A percentile compares a stretch with the other conserved stretches of the same genome.
Conservation (phyloP, 2,797 vertebrate genomes). For the Malurus leucopterus region DNA sequence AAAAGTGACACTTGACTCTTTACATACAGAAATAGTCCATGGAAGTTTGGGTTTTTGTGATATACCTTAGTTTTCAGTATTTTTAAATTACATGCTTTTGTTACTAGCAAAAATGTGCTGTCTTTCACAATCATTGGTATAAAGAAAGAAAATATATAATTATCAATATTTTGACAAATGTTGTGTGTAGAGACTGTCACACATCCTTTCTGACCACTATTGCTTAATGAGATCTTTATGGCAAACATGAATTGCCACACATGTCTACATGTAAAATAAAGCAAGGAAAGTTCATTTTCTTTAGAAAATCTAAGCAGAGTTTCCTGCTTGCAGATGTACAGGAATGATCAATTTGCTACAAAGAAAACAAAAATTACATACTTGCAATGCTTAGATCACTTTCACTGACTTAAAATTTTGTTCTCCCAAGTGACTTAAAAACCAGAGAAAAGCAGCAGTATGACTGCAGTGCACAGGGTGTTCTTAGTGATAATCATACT, state of each 20-base stretch:
- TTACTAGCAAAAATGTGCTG: neutral
- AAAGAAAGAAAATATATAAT: neutral
- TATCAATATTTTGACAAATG: neutral
- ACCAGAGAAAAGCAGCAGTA: constrained; percentile 12
- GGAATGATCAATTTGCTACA: neutral
- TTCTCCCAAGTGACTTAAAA: constrained; percentile 29
- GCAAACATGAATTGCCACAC: neutral
- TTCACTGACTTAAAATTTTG: constrained; percentile 30
- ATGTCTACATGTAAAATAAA: neutral
- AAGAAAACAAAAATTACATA: constrained; percentile 26
- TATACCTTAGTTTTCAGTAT: neutral
- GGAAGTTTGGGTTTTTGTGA: neutral
- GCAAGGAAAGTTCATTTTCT: neutral
- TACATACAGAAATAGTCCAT: neutral
- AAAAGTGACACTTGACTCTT: neutral
- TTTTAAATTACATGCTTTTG: neutral
- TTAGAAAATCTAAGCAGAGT: neutral
- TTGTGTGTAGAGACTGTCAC: neutral
- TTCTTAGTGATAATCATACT: constrained; percentile 54
- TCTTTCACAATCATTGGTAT: neutral
- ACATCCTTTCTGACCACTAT: neutral
- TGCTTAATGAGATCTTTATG: neutral
- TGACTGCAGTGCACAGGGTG: constrained; percentile 30
- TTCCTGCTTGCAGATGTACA: neutral
- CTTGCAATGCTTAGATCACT: neutral